phyloP scores from a whole-genome alignment of 1,140 invertebrate genomes.

The Brachionus angularis region DNA sequence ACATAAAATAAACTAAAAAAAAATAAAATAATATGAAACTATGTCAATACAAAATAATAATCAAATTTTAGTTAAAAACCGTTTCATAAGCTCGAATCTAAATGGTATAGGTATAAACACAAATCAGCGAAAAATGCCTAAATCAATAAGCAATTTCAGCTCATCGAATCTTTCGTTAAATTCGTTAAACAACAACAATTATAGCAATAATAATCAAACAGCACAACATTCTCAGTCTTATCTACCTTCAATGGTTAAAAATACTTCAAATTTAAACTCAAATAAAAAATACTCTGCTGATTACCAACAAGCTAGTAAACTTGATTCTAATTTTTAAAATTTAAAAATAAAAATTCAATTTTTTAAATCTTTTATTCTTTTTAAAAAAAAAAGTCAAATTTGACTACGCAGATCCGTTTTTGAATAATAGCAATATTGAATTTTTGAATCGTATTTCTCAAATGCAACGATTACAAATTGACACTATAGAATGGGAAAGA shows the following conservation, averaged over 20 bases:
- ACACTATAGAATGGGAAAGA: slow-evolving; percentile 37
- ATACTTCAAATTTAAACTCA: neutral
- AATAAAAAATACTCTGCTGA: slow-evolving; percentile 29
- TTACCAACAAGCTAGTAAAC: slow-evolving; percentile 36
- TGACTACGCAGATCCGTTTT: slow-evolving; percentile 28
- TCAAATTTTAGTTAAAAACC: slow-evolving; percentile 9
- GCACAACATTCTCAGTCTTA: slow-evolving; percentile 36
- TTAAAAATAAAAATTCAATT: too few species aligned
- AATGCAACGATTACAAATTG: slow-evolving; percentile 40
- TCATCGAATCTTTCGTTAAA: slow-evolving; percentile 15
- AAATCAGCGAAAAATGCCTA: slow-evolving; percentile 5
- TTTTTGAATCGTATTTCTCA: slow-evolving; percentile 37
- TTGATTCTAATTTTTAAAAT: too few species aligned
- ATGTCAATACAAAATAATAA: slow-evolving; percentile 28
- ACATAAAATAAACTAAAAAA: too few species aligned
- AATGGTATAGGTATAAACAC: slow-evolving; percentile 16
- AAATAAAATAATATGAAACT: slow-evolving; percentile 36
- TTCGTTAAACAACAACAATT: neutral
- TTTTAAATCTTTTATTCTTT: too few species aligned
- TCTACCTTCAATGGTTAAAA: slow-evolving; percentile 37
- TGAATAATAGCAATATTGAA: slow-evolving; percentile 33
- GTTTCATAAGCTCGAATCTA: neutral
- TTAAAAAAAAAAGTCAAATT: slow-evolving; percentile 33
- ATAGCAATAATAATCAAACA: neutral
- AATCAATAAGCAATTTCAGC: slow-evolving; percentile 27